phyloP scores from a whole-genome alignment of 1,140 invertebrate genomes.

The Zeugodacus cucurbitae region DNA sequence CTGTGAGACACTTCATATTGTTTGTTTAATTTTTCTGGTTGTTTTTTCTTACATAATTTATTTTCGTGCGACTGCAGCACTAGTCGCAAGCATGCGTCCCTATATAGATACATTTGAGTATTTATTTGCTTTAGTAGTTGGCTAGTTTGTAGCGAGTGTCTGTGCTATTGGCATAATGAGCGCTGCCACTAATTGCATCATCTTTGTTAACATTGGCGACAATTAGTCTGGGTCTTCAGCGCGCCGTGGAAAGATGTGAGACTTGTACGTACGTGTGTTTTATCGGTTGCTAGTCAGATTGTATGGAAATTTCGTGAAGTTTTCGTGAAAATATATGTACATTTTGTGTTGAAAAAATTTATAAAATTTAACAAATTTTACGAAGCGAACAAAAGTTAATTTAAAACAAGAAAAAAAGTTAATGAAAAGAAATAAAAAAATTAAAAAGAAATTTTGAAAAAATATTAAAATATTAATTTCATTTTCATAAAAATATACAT shows the following conservation, averaged over 20 bases:
- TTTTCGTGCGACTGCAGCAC: background rate
- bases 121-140: background rate
- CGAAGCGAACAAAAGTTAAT: too few species aligned
- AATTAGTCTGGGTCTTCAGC: background rate
- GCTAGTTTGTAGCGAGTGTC: background rate
- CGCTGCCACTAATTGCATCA: conserved; percentile 12
- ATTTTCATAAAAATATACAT: too few species aligned
- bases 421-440: background rate
- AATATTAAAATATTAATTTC: too few species aligned
- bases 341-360: too few species aligned
- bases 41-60: background rate
- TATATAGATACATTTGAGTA: background rate
- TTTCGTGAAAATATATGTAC: too few species aligned
- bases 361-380: too few species aligned
- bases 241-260: background rate
- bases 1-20: conserved; percentile 14
- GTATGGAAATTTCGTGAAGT: background rate
- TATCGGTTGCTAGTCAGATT: background rate
- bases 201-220: conserved; percentile 12
- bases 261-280: background rate
- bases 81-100: background rate
- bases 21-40: conserved; percentile 24
- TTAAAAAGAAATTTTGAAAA: background rate
- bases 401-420: background rate
- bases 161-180: conserved; percentile 4